A percentile compares a stretch with the other conserved stretches of the same genome.
These are phyloP conservation scores for Meandrusa payeni DNA, from an alignment of 2,888 invertebrate species.

Conservation along the genomic window DNA sequence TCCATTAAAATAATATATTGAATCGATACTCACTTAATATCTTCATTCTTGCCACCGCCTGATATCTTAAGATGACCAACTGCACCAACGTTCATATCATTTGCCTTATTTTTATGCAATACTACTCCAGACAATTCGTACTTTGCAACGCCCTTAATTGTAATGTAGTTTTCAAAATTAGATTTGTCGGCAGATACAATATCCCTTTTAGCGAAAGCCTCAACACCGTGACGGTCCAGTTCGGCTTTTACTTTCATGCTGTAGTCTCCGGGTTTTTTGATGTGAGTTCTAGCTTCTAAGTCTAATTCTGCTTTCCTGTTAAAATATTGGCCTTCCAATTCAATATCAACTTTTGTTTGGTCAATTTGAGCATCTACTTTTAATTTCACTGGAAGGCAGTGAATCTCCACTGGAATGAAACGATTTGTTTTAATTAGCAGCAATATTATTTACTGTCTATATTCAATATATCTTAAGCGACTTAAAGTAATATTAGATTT, in stretches of 20 bases:
- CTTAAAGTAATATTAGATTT: too few species aligned
- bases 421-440: too few species aligned
- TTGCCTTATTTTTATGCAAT: slow-evolving; percentile 74
- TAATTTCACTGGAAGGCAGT: slow-evolving; percentile 68
- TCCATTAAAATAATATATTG: too few species aligned
- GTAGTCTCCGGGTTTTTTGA: slow-evolving; percentile 67
- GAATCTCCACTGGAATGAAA: slow-evolving; percentile 72
- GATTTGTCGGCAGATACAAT: slow-evolving; percentile 79
- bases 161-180: slow-evolving; percentile 81
- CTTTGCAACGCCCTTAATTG: slow-evolving; percentile 81
- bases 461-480: too few species aligned
- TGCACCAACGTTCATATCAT: slow-evolving; percentile 79
- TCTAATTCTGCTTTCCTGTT: slow-evolving; percentile 82
- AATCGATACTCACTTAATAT: slow-evolving; percentile 76
- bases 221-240: slow-evolving; percentile 54
- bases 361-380: slow-evolving; percentile 80
- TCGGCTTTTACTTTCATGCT: slow-evolving; percentile 52
- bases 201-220: slow-evolving; percentile 79
- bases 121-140: slow-evolving; percentile 82
- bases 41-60: slow-evolving; percentile 72
- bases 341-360: slow-evolving; percentile 78
- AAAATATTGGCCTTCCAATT: slow-evolving; percentile 78
- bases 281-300: slow-evolving; percentile 74
- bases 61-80: slow-evolving; percentile 76
- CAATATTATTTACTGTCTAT: too few species aligned